Conservation (phyloP, 2,888 invertebrate genomes). For the Trypoxylon attenuatum region DNA sequence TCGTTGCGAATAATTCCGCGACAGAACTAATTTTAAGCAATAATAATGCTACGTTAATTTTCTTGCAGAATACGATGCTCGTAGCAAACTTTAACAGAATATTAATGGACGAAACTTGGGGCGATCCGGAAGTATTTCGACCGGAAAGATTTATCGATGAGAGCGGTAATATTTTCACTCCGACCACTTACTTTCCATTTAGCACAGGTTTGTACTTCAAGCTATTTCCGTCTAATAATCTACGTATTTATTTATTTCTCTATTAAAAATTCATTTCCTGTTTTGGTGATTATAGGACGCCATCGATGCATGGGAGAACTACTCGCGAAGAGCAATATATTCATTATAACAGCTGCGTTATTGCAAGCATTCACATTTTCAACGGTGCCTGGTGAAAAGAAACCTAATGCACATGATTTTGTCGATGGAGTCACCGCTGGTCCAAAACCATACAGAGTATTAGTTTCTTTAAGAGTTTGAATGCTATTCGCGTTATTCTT, state of each 20-base stretch:
- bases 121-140: slow-evolving; percentile 82
- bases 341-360: slow-evolving; percentile 83
- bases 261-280: not conserved
- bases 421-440: slow-evolving; percentile 88
- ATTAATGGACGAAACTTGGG: slow-evolving; percentile 82
- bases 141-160: slow-evolving; percentile 85
- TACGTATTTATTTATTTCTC: too few relatives aligned
- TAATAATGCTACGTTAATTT: too few relatives aligned
- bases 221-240: not conserved
- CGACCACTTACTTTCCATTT: slow-evolving; percentile 86
- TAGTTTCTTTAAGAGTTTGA: slow-evolving; percentile 77
- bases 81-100: slow-evolving; percentile 85
- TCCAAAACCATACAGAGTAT: slow-evolving; percentile 83
- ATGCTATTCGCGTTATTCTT: too few relatives aligned
- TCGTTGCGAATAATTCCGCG: too few relatives aligned
- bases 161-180: slow-evolving; percentile 78
- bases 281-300: slow-evolving; percentile 73
- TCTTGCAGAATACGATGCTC: slow-evolving; percentile 84
- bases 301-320: slow-evolving; percentile 90
- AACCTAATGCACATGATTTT: slow-evolving; percentile 79
- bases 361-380: slow-evolving; percentile 84
- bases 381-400: slow-evolving; percentile 79
- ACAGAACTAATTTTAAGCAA: not conserved
- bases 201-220: slow-evolving; percentile 78
- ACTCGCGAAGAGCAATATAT: slow-evolving; percentile 86